Percentiles rank a stretch among this genome's conserved stretches.
phyloP scores from a whole-genome alignment of 2,113 vertebrate genomes.

The Petaurus breviceps region DNA sequence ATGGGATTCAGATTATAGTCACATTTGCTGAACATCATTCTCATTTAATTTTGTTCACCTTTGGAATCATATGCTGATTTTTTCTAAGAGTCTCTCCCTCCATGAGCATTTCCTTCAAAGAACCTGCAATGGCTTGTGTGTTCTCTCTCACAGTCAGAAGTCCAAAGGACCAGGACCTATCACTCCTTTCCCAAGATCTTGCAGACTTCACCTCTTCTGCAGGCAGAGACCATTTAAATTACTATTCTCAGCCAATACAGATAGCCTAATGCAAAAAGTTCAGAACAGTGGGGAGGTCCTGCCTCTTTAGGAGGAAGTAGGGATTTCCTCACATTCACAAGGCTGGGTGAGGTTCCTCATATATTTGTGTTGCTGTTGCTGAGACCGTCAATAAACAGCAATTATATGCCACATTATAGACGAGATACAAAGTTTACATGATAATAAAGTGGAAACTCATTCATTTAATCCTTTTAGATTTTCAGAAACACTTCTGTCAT shows the following conservation, averaged over 20 bases:
- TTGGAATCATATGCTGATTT: neutral
- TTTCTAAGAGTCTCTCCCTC: neutral
- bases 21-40: neutral
- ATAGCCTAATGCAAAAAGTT: neutral
- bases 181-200: neutral
- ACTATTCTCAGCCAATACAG: neutral
- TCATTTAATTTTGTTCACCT: neutral
- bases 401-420: neutral
- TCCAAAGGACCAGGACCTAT: neutral
- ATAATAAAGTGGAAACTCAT: neutral
- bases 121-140: neutral
- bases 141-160: neutral
- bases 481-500: neutral
- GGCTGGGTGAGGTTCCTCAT: too few relatives aligned
- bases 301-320: neutral
- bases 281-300: neutral
- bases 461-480: neutral
- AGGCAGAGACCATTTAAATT: neutral
- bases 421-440: neutral
- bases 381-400: neutral
- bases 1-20: neutral
- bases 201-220: neutral
- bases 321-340: neutral
- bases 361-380: neutral
- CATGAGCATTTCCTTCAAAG: neutral